Evolutionary conservation across 2,888 invertebrate species (phyloP).

Genomic region (Cryptus armator): DNA sequence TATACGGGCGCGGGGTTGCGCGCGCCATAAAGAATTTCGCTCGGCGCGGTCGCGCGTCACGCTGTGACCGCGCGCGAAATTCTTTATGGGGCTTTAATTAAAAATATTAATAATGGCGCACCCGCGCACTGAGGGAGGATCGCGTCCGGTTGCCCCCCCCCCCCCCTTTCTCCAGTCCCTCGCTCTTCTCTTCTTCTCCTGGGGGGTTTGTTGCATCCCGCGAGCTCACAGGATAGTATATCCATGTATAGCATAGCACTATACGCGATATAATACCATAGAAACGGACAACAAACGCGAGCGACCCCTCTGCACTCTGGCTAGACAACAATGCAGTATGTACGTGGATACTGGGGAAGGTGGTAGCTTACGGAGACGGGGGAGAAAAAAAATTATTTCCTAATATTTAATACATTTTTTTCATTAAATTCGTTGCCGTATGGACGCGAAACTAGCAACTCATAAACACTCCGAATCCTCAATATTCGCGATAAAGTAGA

Average conservation of each 20-base stretch:
- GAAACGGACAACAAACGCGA: slow-evolving; percentile 67
- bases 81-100: slow-evolving; percentile 81
- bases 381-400: slow-evolving; percentile 34
- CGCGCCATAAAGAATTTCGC: slow-evolving; percentile 67
- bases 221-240: slow-evolving; percentile 42
- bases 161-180: slow-evolving; percentile 37
- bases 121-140: slow-evolving; percentile 57
- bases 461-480: background rate
- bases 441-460: background rate
- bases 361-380: slow-evolving; percentile 37
- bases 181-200: slow-evolving; percentile 44
- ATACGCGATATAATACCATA: slow-evolving; percentile 44
- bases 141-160: slow-evolving; percentile 60
- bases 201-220: slow-evolving; percentile 50
- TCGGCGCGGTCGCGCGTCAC: slow-evolving; percentile 63
- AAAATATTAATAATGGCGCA: slow-evolving; percentile 81
- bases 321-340: slow-evolving; percentile 67
- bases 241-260: slow-evolving; percentile 28
- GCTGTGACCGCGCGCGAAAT: slow-evolving; percentile 65
- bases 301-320: slow-evolving; percentile 52
- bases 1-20: slow-evolving; percentile 49
- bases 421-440: slow-evolving; percentile 41
- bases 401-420: slow-evolving; percentile 54
- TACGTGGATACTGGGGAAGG: slow-evolving; percentile 51
- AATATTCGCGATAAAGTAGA: background rate